Evolutionary conservation across 2,888 invertebrate species (phyloP).

Genomic region (Oscheius onirici): DNA sequence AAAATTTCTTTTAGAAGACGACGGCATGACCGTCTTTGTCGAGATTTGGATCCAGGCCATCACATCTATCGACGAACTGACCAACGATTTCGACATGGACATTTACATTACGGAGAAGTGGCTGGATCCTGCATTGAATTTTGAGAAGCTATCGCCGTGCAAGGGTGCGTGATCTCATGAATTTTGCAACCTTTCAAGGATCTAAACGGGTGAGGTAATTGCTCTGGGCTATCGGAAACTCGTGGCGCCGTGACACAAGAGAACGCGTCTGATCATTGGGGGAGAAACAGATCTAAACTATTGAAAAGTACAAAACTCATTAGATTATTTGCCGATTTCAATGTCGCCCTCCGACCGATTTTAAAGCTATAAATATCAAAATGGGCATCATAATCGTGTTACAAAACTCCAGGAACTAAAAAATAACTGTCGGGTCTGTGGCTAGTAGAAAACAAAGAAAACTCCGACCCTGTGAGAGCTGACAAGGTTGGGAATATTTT

Average conservation of each 20-base stretch:
- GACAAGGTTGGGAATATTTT: too few relatives aligned
- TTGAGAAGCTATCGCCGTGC: conserved; percentile 57
- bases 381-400: too few relatives aligned
- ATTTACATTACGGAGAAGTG: conserved; percentile 63
- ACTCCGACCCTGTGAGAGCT: too few relatives aligned
- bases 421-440: too few relatives aligned
- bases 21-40: conserved; percentile 55
- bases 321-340: too few relatives aligned
- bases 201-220: conserved; percentile 4
- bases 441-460: too few relatives aligned
- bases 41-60: conserved; percentile 63
- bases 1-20: conserved; percentile 44
- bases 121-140: conserved; percentile 59
- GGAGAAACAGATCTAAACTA: neutral
- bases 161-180: conserved; percentile 25
- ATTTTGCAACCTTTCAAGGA: too few relatives aligned
- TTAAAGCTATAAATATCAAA: too few relatives aligned
- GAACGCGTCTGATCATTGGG: neutral
- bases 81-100: conserved; percentile 64
- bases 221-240: conserved; percentile 3
- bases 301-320: too few relatives aligned
- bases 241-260: neutral
- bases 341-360: too few relatives aligned
- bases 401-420: too few relatives aligned
- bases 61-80: conserved; percentile 60